phyloP scores from a whole-genome alignment of 2,888 invertebrate species.

The Peribatodes rhomboidaria region DNA sequence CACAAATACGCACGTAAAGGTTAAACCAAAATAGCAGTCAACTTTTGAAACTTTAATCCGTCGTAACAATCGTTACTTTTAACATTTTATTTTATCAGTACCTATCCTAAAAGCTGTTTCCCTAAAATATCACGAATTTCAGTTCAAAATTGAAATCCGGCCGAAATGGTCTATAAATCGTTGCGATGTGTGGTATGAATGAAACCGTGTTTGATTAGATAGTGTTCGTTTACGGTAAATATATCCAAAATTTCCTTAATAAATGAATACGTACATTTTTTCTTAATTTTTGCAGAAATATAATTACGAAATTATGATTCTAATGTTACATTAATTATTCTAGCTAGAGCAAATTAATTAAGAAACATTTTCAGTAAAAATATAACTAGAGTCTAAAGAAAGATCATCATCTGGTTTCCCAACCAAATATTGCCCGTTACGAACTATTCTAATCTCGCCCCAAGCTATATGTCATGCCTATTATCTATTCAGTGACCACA shows the following conservation, averaged over 20 bases:
- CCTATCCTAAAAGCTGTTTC: background rate
- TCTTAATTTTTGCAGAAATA: too few species aligned
- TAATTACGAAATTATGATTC: too few species aligned
- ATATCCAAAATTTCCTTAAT: too few species aligned
- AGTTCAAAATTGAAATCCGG: constrained; percentile 46
- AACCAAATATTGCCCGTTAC: too few species aligned
- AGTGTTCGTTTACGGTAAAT: constrained; percentile 28
- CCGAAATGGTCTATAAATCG: constrained; percentile 51
- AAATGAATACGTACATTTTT: background rate
- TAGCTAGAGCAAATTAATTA: too few species aligned
- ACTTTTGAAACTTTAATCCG: constrained; percentile 22
- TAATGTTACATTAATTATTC: too few species aligned
- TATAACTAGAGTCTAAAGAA: too few species aligned
- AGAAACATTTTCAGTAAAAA: too few species aligned
- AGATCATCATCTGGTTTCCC: too few species aligned
- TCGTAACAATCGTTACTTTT: background rate
- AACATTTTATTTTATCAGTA: constrained; percentile 1
- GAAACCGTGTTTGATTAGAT: constrained; percentile 53
- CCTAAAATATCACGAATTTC: constrained; percentile 7
- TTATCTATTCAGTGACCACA: background rate
- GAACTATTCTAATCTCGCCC: too few species aligned
- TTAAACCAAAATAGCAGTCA: background rate
- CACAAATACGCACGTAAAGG: background rate
- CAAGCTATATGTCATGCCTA: background rate
- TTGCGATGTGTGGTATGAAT: constrained; percentile 47